Conservation (phyloP, 2,797 vertebrate species). For the Diplodus puntazzo region DNA sequence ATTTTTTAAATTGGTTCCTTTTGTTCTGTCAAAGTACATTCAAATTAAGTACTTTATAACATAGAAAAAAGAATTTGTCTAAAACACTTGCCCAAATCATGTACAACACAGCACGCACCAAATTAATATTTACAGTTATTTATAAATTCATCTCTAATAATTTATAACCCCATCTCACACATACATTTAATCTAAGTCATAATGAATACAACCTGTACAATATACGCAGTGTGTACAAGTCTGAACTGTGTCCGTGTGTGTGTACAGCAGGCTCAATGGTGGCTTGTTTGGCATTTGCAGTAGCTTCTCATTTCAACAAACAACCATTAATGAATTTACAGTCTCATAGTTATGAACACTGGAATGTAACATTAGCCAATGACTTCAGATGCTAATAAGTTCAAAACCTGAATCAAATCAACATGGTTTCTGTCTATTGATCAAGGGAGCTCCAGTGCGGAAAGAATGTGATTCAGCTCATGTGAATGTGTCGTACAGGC, state of each 20-base stretch:
- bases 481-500: constrained; percentile 17
- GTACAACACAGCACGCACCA: constrained; percentile 83
- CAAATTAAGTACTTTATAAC: constrained; percentile 69
- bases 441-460: constrained; percentile 60
- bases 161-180: constrained; percentile 72
- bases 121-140: constrained; percentile 86
- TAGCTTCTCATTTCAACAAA: constrained; percentile 37
- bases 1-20: constrained; percentile 72
- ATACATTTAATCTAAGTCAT: constrained; percentile 43
- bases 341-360: constrained; percentile 81
- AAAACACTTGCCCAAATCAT: constrained; percentile 76
- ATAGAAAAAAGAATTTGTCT: constrained; percentile 77
- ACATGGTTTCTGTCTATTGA: constrained; percentile 49
- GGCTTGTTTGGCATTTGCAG: constrained; percentile 71
- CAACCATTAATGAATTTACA: constrained; percentile 52
- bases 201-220: constrained; percentile 69
- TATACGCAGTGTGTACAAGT: constrained; percentile 34
- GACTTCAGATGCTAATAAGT: constrained; percentile 45
- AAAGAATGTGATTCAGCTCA: constrained; percentile 31
- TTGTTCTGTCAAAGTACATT: constrained; percentile 78
- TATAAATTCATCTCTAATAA: constrained; percentile 83
- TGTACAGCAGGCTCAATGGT: constrained; percentile 55
- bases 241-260: constrained; percentile 26
- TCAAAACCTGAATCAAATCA: constrained; percentile 44
- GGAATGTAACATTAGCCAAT: constrained; percentile 92